Evolutionary conservation across 2,888 invertebrate species (phyloP), one percentile per base, ranked within the genome.

Genomic region (Rhagium mordax): DNA sequence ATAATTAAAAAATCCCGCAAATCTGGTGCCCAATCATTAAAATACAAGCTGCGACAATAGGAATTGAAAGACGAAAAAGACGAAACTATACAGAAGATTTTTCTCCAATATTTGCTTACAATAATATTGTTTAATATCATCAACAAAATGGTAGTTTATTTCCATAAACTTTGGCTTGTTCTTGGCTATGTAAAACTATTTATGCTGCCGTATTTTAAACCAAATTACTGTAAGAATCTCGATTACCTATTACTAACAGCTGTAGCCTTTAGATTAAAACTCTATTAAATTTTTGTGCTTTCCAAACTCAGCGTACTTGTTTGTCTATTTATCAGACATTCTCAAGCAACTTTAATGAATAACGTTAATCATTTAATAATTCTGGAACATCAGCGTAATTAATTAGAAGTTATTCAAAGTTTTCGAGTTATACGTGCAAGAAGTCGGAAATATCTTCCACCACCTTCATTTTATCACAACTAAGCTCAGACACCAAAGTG

Each of bases 351-450:
- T 65, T 33, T 65, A 65, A 53, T 53, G 51, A 53, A 51, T 65
- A 53, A 65, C 51, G 53, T 65, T 65, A 65, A 53, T 47, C 65
- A 51, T 65, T 65, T 65, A 65, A 65, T 65, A 65, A 65, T 53
- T 53, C 53, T 29, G n/a, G 65, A 53, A 29, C 65, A 65, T 65
- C 65, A 53, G 20, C 51, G 53, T 65, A 65, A 65, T 65, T 65
- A 65, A 65, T 65, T 53, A 27, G 53, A 65, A 65, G 51, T 53
- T 65, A 53, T 55, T 53, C 65, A 55, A 53, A 65, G 53, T 51
- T 65, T 21, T 55, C 29, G 27, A n/a, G 16, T 41, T 59, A 59
- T 49, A 49, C 29, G 57, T 27, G 18, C 16, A 53, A 65, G 65
- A 65, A 33, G 65, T 65, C 53, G 53, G 29, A 41, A 16, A 55